Base-by-base conservation (phyloP, 2,113 vertebrate genomes). In the Jaculus jaculus region DNA sequence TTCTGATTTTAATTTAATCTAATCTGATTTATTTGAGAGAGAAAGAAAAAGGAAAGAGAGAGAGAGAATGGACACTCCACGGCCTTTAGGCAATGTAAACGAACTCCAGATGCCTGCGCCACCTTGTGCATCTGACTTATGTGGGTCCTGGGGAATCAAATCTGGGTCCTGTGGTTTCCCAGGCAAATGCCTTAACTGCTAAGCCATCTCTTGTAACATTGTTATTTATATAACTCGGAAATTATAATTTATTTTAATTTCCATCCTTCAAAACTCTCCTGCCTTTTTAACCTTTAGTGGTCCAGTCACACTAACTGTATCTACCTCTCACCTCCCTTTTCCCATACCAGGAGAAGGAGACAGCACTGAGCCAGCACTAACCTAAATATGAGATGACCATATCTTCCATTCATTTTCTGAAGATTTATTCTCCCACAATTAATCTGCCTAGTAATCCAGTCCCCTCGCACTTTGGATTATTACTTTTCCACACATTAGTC, bases 171-270 rank as follows among this genome's bases (percentile, higher is more conserved):
- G 5, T 47, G 42, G 42, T 8, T 47, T 47, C 8, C 5, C 42
- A 47, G 42, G 8, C 42, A 47, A 47, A 47, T 47, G 42, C 8
- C 42, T 47, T 47, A 47, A 47, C 42, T 47, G 8, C 42, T 47
- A 47, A 47, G 42, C 42, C 8, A 8, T 47, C 42, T 47, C 42
- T 47, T 79, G 3, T 78, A 66, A 12, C 42, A 84, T 65, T 51
- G 85, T 74, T 91, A 23, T 39, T 85, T 93, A 61, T 84, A 47
- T 84, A 32, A 34, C 5, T 83, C 79, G 79, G 74, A 32, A 32
- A 61, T 81, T 66, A 7, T 84, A 16, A 23, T 83, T 39, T 60
- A 28, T 88, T 90, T 91, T 87, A 85, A 93, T 87, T 94, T 72
- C 58, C 0, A 71, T 80, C 12, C 30, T 88, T 88, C 60, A 85